Conservation (phyloP, 2,797 vertebrate species). For the Pachyuromys duprasi region DNA sequence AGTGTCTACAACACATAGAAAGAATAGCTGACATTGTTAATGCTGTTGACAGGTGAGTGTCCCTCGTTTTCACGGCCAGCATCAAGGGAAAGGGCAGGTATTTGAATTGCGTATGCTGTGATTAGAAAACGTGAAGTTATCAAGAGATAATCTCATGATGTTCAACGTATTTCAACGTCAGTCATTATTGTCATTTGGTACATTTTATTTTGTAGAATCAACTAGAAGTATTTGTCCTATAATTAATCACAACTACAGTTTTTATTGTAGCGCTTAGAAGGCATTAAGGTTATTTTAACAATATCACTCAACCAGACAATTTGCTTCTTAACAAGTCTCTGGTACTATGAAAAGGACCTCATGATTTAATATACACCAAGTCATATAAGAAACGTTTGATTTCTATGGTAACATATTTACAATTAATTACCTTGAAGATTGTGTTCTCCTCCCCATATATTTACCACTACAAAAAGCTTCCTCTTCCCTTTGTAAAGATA, state of each 20-base stretch:
- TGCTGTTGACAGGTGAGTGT: neutral
- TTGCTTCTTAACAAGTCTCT: slow-evolving; percentile 3
- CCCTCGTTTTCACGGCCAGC: neutral
- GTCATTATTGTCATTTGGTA: neutral
- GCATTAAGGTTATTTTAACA: neutral
- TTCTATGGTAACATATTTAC: slow-evolving; percentile 13
- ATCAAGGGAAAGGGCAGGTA: neutral
- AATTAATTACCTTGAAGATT: neutral
- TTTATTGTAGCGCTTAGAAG: neutral
- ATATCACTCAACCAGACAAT: neutral
- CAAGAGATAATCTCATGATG: slow-evolving; percentile 16
- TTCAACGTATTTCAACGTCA: neutral
- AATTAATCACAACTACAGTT: slow-evolving; percentile 5
- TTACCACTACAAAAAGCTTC: neutral
- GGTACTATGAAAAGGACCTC: neutral
- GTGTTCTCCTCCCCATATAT: neutral
- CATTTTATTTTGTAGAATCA: slow-evolving; percentile 23
- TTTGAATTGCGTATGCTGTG: neutral
- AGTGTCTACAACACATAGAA: neutral
- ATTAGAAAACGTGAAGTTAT: neutral
- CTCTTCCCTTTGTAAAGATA: slow-evolving; percentile 20
- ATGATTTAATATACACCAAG: slow-evolving; percentile 25
- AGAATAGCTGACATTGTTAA: neutral
- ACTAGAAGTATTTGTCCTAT: neutral
- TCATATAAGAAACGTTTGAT: neutral